A percentile compares a stretch with the other conserved stretches of the same genome.
These are phyloP conservation scores for Egretta garzetta DNA, from an alignment of 2,113 vertebrate genomes.

Conservation along the genomic window DNA sequence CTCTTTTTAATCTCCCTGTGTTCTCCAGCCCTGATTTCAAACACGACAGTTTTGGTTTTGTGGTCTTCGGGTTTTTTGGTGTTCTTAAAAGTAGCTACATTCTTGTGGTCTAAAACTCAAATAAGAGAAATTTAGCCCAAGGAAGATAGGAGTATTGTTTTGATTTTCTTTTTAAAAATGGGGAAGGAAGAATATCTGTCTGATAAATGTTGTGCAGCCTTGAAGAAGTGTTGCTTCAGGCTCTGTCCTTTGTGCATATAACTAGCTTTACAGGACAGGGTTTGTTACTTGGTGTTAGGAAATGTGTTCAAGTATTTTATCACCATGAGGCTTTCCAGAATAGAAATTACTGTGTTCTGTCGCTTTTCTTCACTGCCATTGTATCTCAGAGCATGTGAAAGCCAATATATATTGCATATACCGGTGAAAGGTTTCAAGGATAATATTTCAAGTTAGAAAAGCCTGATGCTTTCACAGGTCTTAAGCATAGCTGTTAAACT, in stretches of 20 bases:
- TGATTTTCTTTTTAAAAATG: not conserved
- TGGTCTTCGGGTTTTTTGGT: not conserved
- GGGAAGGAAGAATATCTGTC: not conserved
- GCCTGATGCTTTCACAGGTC: not conserved
- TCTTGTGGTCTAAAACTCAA: not conserved
- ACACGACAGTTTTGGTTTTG: not conserved
- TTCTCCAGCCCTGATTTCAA: not conserved
- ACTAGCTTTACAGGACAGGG: not conserved
- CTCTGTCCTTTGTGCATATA: not conserved
- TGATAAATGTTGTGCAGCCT: not conserved
- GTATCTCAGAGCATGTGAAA: not conserved
- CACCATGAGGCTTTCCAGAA: not conserved
- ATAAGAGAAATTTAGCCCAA: not conserved
- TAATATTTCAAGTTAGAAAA: not conserved
- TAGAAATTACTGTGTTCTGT: not conserved
- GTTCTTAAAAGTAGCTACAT: not conserved
- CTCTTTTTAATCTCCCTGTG: not conserved
- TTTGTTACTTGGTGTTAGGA: not conserved
- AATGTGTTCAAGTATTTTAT: slow-evolving; percentile 5
- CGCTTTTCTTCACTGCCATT: not conserved
- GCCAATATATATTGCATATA: not conserved
- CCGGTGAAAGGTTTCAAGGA: not conserved
- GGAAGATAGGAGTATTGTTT: not conserved
- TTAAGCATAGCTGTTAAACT: not conserved
- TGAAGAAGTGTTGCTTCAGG: not conserved